Conservation (phyloP, 2,113 vertebrate species). For the Riparia riparia region DNA sequence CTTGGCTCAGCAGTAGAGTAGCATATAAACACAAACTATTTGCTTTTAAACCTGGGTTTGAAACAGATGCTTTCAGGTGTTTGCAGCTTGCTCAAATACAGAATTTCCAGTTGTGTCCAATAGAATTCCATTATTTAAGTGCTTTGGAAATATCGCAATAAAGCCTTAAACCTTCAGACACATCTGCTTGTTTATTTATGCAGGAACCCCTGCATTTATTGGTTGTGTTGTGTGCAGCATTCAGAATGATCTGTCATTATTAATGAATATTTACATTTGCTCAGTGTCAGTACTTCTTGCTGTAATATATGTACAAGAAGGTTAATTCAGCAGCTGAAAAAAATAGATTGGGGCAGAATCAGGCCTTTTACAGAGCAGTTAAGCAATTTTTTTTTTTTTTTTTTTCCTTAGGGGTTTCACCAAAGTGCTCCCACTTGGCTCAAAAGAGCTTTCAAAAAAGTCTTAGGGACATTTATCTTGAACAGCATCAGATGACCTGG, state of each 20-base stretch:
- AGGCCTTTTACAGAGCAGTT: not conserved
- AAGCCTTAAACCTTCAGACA: not conserved
- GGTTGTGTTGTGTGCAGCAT: not conserved
- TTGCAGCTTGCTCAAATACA: not conserved
- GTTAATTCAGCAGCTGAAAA: not conserved
- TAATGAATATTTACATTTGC: conserved; percentile 46
- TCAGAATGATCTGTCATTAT: conserved; percentile 33
- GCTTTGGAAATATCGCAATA: not conserved
- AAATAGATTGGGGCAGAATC: not conserved
- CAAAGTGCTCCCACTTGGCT: not conserved
- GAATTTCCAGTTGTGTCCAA: not conserved
- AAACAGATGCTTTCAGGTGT: not conserved
- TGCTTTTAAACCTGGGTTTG: not conserved
- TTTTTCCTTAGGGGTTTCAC: not conserved
- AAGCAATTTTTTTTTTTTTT: not conserved
- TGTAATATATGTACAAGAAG: not conserved
- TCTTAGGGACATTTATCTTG: not conserved
- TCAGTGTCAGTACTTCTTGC: not conserved
- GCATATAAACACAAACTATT: not conserved
- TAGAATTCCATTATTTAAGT: not conserved
- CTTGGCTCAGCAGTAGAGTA: not conserved
- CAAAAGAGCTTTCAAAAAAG: not conserved
- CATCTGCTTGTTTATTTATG: conserved; percentile 5
- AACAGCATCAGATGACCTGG: not conserved
- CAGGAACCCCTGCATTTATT: not conserved